Base-by-base conservation (phyloP, 2,113 vertebrate genomes). In the Lethenteron reissneri region DNA sequence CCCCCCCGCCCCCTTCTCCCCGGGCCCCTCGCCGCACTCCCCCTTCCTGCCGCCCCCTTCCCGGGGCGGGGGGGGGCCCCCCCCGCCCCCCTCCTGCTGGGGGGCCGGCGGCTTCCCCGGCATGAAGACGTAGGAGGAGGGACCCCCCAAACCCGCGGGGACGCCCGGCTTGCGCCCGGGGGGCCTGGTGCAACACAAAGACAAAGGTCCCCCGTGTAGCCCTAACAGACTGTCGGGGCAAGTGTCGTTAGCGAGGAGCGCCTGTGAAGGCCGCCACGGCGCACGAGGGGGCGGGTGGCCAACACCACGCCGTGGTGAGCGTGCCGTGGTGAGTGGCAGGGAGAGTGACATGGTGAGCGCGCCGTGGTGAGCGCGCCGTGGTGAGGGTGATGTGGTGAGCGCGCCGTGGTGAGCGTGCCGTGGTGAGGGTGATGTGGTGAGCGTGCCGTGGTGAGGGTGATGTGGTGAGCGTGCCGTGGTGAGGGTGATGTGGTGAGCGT, bases 11-110 rank as follows among this genome's bases (percentile, higher is more conserved):
- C 5, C 41, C 10, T 13, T 41, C 25, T 41, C 25, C 25, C 15
- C 57, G 21, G 9, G 8, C 5, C 12, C n/a, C n/a, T n/a, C 25
- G 9, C 21, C 11, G 6, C 13, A 8, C 56, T 19, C 2, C 12
- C 11, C 12, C 58, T 12, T 12, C 2, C 8, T 25, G 2, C 8
- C 7, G 2, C 12, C 1, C 21, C 9, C 78, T 76, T 74, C 90
- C 90, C 89, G 84, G 70, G 80, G 78, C 21, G 79, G 77, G 0
- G 80, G 57, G 11, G 79, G 79, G 21, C 92, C 91, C 2, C 94
- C 86, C 21, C 3, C 21, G 17, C 2, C 17, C 17, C 17, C 17
- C 21, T 21, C 21, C 21, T 21, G 79, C 64, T 80, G 81, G 0
- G 79, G 79, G n/a, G 80, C 81, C 1, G 81, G 72, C 0, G 81